Evolutionary conservation across 2,888 invertebrate species (phyloP), one percentile per base, ranked within the genome.

Genomic region (Polydesmus complanatus): DNA sequence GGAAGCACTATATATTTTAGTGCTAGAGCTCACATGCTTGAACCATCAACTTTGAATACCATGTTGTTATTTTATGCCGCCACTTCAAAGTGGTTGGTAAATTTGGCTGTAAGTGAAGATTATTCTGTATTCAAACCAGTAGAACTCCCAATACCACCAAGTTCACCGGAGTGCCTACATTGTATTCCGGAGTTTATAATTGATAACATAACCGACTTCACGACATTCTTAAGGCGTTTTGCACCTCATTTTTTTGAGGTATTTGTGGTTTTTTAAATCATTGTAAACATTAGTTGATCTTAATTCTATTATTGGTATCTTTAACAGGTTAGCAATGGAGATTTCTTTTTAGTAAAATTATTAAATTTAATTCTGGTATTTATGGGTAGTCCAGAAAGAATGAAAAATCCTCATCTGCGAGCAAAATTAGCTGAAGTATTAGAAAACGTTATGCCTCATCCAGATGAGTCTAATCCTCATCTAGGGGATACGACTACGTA

Each of bases 381-480:
- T 69, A 95, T 95, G 93, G 92, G 92, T 0, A 88, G 87, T 58
- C 81, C 86, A 0, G 74, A 81, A 2, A 77, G 87, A 61, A 83
- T 91, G 63, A 85, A 85, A 69, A 96, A 95, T 77, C 95, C 96
- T 0, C 95, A 96, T 77, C 75, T 94, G 61, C 81, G 95, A 63
- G 95, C 95, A 0, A 82, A 86, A 59, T 75, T 96, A 63, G 94
- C 95, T 0, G 92, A 94, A 73, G 87, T 87, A 56, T 75, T 96
- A 14, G 92, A 94, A 70, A 83, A 88, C 5, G 79, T 96, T 69
- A 73, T 95, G 67, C 94, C 94, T 0, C 78, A 79, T 65, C 78
- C 80, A 27, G 80, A 80, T 0, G 83, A 83, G 37, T 14, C 5
- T 58, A 56, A 37, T 37, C 14, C 37, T 14, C 5, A 14, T 8